Evolutionary conservation across 2,888 invertebrate genomes (phyloP).

Genomic region (Tuta absoluta): DNA sequence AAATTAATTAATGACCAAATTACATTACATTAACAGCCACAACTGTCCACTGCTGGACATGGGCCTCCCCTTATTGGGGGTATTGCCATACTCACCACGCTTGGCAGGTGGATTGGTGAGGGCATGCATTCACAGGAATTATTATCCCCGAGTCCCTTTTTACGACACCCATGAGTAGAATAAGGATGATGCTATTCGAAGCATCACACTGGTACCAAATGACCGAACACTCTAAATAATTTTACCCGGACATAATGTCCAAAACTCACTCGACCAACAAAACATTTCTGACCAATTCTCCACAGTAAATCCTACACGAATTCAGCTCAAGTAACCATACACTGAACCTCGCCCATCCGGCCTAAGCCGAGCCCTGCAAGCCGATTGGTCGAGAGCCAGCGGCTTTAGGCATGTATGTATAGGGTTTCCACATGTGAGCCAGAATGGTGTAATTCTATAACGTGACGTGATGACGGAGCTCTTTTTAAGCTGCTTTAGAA

Average conservation of each 20-base stretch:
- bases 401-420: conserved; percentile 53
- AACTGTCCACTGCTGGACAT: no score
- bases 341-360: conserved; percentile 53
- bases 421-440: conserved; percentile 56
- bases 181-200: no score
- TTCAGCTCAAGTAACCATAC: conserved; percentile 42
- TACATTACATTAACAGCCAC: no score
- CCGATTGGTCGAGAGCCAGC: conserved; percentile 56
- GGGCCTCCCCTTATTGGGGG: no score
- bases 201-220: no score
- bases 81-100: no score
- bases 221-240: no score
- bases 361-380: conserved; percentile 45
- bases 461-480: conserved; percentile 21
- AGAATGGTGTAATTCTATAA: conserved; percentile 47
- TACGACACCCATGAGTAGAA: no score
- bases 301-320: conserved; percentile 7
- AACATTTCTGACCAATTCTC: not conserved
- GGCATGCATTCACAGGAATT: no score
- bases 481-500: conserved; percentile 39
- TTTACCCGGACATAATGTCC: not conserved
- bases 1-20: no score
- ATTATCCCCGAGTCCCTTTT: no score
- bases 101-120: no score
- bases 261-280: conserved; percentile 1